phyloP scores from a whole-genome alignment of 2,113 vertebrate genomes.

The Anguilla japonica region DNA sequence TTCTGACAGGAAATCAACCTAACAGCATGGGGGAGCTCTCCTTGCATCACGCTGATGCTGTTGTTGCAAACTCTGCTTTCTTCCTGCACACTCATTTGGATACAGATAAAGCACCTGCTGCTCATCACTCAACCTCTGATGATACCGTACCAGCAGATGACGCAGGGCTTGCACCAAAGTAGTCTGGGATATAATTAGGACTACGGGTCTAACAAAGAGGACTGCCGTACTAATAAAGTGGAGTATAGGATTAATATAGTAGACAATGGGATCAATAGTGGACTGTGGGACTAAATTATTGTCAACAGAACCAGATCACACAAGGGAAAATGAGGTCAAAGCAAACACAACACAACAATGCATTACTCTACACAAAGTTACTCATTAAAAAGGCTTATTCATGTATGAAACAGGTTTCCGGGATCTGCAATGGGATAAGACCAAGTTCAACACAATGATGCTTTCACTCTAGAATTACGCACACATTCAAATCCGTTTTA shows the following conservation, averaged over 20 bases:
- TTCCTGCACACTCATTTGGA: background rate
- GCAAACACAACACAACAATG: background rate
- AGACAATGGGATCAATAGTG: background rate
- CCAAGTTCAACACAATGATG: background rate
- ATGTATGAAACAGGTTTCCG: background rate
- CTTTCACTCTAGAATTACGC: background rate
- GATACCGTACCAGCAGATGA: background rate
- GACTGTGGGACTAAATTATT: background rate
- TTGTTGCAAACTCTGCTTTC: background rate
- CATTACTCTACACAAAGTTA: background rate
- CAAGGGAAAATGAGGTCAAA: background rate
- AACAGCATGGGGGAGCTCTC: conserved; percentile 11
- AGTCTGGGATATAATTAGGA: background rate
- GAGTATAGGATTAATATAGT: background rate
- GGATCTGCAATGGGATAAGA: background rate
- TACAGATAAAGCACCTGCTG: background rate
- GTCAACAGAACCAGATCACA: background rate
- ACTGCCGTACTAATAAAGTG: background rate
- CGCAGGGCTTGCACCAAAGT: background rate
- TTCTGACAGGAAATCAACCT: conserved; percentile 43
- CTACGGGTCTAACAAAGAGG: background rate
- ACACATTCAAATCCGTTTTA: background rate
- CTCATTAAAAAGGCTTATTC: background rate
- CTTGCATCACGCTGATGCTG: background rate
- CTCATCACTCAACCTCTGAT: background rate